Evolutionary conservation across 2,113 vertebrate genomes (phyloP), one percentile per base, ranked within the genome.

Genomic region (Octodon degus): DNA sequence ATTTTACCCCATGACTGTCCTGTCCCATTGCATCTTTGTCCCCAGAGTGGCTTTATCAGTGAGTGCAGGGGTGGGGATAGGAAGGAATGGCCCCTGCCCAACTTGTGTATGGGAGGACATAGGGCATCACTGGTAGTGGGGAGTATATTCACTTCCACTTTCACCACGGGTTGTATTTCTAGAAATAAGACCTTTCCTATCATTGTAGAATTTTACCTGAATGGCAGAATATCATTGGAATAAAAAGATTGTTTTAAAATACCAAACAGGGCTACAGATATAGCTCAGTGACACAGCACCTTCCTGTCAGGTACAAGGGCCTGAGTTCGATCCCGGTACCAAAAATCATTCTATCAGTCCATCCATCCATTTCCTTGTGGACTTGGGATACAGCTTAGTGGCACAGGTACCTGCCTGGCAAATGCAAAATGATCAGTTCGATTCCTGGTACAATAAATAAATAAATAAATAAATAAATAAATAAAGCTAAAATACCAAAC

Each of bases 131-230:
- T 34, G 32, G 4, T 43, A 11, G 50, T 86, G 80, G 22, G 70
- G 80, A 72, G 87, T 53, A 43, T 55, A 94, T 74, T 76, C 55
- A 62, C 62, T 74, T 92, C 83, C 83, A 50, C 55, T 81, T 92
- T 85, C 19, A 89, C 19, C 62, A 92, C 43, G 68, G 5, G 13
- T 10, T 87, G 30, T 12, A 87, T 70, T 93, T 97, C 76, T 76
- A 53, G 34, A 94, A 58, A 8, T 55, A 55, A 87, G 37, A 77
- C 32, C 27, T 81, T 88, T 53, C 76, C 14, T 90, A 43, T 86
- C 3, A 25, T 80, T 86, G 87, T 50, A 90, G 25, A 88, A 80
- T 91, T 89, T 93, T 79, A 90, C 34, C n/a, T 90, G 5, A 65
- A 88, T 89, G 19, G 72, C 74, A 93, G 79, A 84, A 94, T 86